Evolutionary conservation across 2,888 invertebrate species (phyloP), one percentile per base, ranked within the genome.

Genomic region (Calephelis perditalis): DNA sequence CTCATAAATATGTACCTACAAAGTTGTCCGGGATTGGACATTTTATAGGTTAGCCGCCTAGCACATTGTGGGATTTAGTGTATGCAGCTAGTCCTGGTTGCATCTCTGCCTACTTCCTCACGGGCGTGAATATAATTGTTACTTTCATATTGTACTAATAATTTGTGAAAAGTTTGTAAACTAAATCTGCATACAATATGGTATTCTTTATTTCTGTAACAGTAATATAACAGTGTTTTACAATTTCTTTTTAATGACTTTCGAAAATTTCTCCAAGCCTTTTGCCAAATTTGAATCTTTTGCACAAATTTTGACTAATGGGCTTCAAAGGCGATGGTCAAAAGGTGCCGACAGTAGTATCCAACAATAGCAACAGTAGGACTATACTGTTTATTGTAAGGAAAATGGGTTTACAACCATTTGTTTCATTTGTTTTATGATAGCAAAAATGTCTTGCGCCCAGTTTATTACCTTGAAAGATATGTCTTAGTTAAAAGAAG

Each of bases 261-360:
- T 63, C 63, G 54, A 60, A 46, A 65, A 66, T 66, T 65, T 63
- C 65, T 60, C 60, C 46, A 60, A 47, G 35, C 56, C 59, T 36
- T 59, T 66, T 63, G 60, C 60, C 57, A 60, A 66, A 59, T 62
- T 52, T 26, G 35, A 52, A 52, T 52, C 52, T 52, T 52, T 52
- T 52, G 52, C 52, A 52, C 52, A 52, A 52, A 52, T 52, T 52
- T 52, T 52, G 52, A 26, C 52, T 52, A 52, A 52, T 52, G 26
- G 10, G 1, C 11, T 52, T 10, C 35, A 52, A 52, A 52, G 35
- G 35, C 35, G 7, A 35, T 52, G 35, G 52, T 52, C 52, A 52
- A 52, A 26, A 52, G 52, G 52, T 10, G 52, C 52, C 52, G 52
- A 15, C 52, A 10, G 52, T 52, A 52, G 52, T 52, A 11, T 52